Evolutionary conservation across 2,797 vertebrate species (phyloP).

Genomic region (Natrix natrix): DNA sequence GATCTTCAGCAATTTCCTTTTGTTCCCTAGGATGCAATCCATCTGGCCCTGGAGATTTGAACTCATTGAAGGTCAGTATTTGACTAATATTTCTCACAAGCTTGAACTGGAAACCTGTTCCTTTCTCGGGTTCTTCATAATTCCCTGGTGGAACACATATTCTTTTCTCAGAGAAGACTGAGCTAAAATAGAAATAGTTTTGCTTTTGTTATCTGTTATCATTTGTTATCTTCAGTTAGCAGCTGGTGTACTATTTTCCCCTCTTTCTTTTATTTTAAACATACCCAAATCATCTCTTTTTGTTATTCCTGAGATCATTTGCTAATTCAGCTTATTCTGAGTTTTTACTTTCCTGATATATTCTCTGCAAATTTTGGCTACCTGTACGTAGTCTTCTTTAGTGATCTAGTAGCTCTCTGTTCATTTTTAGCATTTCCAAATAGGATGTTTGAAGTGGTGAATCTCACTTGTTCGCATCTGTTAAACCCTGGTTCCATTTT

Average conservation of each 20-base stretch:
- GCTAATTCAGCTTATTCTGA: neutral
- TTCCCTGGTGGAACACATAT: neutral
- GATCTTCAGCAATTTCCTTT: conserved; percentile 1
- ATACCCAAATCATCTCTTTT: neutral
- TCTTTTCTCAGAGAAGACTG: neutral
- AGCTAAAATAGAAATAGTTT: neutral
- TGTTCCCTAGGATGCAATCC: neutral
- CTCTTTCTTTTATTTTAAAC: neutral
- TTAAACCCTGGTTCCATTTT: neutral
- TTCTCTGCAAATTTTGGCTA: neutral
- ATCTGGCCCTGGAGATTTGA: neutral
- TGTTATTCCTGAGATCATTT: neutral
- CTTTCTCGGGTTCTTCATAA: neutral
- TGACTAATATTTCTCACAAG: neutral
- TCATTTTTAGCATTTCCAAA: neutral
- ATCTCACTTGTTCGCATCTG: neutral
- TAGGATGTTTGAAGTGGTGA: neutral
- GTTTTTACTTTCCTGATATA: neutral
- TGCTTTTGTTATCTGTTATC: neutral
- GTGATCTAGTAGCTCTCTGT: neutral
- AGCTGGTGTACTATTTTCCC: neutral
- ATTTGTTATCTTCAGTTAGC: neutral
- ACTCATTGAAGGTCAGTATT: neutral
- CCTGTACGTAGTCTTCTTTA: neutral
- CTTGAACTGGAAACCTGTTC: neutral